Base-by-base conservation (phyloP, 2,113 vertebrate genomes). In the Excalfactoria chinensis region DNA sequence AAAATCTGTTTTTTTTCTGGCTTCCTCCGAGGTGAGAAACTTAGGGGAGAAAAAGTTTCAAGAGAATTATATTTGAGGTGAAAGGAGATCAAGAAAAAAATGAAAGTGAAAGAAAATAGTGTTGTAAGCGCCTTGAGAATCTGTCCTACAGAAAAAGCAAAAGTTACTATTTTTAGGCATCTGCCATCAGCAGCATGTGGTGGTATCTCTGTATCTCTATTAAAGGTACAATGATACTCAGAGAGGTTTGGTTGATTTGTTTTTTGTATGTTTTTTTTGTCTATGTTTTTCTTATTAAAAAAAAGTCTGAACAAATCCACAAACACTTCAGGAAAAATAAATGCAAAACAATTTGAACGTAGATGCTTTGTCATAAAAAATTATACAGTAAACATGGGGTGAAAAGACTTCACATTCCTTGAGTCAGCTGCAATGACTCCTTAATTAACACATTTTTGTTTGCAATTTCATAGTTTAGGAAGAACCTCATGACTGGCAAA, bases 21-120 rank as follows among this genome's bases (percentile, higher is more conserved):
- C 81, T 86, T 92, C 56, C 81, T 89, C 44, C 28, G 74, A 85
- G 81, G 78, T 91, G 74, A 63, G 55, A 91, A 91, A 76, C 41
- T 73, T n/a, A 64, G 56, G 58, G 48, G 69, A 78, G 51, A 78
- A 74, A 86, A 95, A 56, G 34, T 68, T 77, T 43, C 40, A 75
- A 44, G 71, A 48, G 68, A 73, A 66, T 91, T 89, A 66, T 82
- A 49, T 34, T 74, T 43, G 56, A 95, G 41, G 64, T 71, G 72
- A 88, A 94, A 92, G 69, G 51, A 88, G 63, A 88, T 77, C 9
- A 86, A 60, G 73, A 40, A 21, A 84, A 87, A 87, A 80, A 53
- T 10, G 46, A 23, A 75, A 87, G 23, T 66, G 11, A n/a, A 83
- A 85, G 74, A 67, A 93, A 79, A 7, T 15, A 82, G 15, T 19